phyloP scores from a whole-genome alignment of 2,113 vertebrate genomes.

The Phycodurus eques region DNA sequence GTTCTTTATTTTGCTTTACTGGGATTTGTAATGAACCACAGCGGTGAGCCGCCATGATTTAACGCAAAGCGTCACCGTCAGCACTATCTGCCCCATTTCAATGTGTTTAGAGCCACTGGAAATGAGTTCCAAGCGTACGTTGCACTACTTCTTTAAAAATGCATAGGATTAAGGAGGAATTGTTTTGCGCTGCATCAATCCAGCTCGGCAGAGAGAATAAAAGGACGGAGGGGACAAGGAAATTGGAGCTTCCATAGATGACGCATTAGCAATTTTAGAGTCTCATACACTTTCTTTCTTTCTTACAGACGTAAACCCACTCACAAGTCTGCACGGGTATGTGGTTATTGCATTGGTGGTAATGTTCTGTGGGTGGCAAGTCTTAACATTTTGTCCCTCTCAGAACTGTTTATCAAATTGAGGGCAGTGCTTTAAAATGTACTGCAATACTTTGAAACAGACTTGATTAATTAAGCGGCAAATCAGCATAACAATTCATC shows the following conservation, averaged over 20 bases:
- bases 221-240: slow-evolving; percentile 49
- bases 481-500: too few relatives aligned
- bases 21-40: slow-evolving; percentile 66
- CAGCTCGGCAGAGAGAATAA: slow-evolving; percentile 62
- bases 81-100: slow-evolving; percentile 68
- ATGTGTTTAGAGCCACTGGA: slow-evolving; percentile 57
- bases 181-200: slow-evolving; percentile 61
- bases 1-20: slow-evolving; percentile 48
- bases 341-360: slow-evolving; percentile 5
- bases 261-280: slow-evolving; percentile 21
- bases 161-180: slow-evolving; percentile 71
- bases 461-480: too few relatives aligned
- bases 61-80: slow-evolving; percentile 56
- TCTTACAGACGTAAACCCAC: slow-evolving; percentile 2
- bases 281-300: slow-evolving; percentile 14
- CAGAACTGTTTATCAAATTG: too few relatives aligned
- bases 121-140: slow-evolving; percentile 63
- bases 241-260: slow-evolving; percentile 53
- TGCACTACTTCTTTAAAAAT: slow-evolving; percentile 73
- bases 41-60: slow-evolving; percentile 53
- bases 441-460: too few relatives aligned
- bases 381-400: background rate
- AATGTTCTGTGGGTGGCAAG: slow-evolving; percentile 23
- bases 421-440: too few relatives aligned
- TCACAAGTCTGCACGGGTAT: background rate